Evolutionary conservation across 2,797 vertebrate species (phyloP), one percentile per base, ranked within the genome.

Genomic region (Lepus townsendii): DNA sequence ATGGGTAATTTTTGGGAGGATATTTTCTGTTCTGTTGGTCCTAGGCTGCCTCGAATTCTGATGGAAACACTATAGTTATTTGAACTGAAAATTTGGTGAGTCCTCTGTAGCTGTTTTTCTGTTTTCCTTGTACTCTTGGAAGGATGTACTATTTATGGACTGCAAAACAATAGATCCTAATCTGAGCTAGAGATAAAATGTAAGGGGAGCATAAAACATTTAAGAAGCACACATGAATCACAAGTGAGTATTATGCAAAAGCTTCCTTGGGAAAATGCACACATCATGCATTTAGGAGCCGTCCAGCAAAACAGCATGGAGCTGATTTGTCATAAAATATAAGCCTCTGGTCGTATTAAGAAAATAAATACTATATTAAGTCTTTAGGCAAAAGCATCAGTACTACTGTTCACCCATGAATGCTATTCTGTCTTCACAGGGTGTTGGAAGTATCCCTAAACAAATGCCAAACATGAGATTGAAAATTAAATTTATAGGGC

Each of bases 121-220:
- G 8, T 92, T 95, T 94, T 68, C 80, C 83, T 83, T 95, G 54
- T 1, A 0, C 11, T 3, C 35, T 94, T 97, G 95, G 63, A 88
- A 95, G 75, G 93, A 89, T 94, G 88, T 90, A 65, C 63, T 72
- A 8, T 94, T 85, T 95, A 83, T 88, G 82, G 77, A 88, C 94
- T 94, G 73, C 60, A 86, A 97, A 95, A 86, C 42, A 95, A 1
- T 86, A 62, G 69, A 88, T 96, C 82, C 71, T 96, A 90, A 96
- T 96, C 84, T 89, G 4, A 91, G 79, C 79, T 90, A 73, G 24
- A 96, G 66, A 85, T 94, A 83, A 96, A 97, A 94, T 27, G 38
- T 86, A 88, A 68, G 54, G 50, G 52, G 90, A 73, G 13, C 32
- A 80, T 47, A 32, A 97, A 91, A 77, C 50, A 86, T 90, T 96